Conservation (phyloP, 1,140 invertebrate species). For the Prorops nasuta region DNA sequence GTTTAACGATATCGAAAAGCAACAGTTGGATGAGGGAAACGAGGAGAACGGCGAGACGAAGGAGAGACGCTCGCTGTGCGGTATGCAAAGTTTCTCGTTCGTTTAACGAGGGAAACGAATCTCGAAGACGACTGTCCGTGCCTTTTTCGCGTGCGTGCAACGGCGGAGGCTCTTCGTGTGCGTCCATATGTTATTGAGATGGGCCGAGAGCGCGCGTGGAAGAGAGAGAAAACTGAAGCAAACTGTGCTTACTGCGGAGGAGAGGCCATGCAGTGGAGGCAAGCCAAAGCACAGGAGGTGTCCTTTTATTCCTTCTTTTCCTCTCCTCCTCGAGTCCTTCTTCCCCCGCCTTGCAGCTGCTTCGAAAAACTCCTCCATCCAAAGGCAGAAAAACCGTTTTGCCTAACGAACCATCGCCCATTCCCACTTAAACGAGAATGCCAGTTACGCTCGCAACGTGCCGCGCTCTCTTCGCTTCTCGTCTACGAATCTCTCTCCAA, state of each 20-base stretch:
- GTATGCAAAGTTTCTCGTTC: slow-evolving; percentile 51
- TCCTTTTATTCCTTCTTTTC: slow-evolving; percentile 12
- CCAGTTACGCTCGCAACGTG: slow-evolving; percentile 30
- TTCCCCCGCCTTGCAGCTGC: slow-evolving; percentile 27
- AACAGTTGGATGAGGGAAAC: too few species aligned
- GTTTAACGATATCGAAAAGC: too few species aligned
- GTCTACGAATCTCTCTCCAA: too few species aligned
- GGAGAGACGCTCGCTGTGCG: slow-evolving; percentile 13
- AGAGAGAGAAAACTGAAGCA: not conserved
- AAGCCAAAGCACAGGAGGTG: slow-evolving; percentile 4
- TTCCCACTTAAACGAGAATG: slow-evolving; percentile 44
- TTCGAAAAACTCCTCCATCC: slow-evolving; percentile 32
- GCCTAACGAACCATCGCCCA: slow-evolving; percentile 51
- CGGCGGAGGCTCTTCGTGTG: slow-evolving; percentile 26
- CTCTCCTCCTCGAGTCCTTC: slow-evolving; percentile 9
- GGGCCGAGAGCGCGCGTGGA: slow-evolving; percentile 1
- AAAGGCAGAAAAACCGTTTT: slow-evolving; percentile 46
- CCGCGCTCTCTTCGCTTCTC: slow-evolving; percentile 27
- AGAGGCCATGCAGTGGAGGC: not conserved
- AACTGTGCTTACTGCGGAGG: too few species aligned
- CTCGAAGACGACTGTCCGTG: slow-evolving; percentile 39
- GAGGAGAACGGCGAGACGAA: slow-evolving; percentile 3
- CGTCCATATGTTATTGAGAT: slow-evolving; percentile 35
- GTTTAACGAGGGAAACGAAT: slow-evolving; percentile 55
- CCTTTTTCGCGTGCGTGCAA: slow-evolving; percentile 32